Evolutionary conservation across 2,113 vertebrate genomes (phyloP), one percentile per base, ranked within the genome.

Genomic region (Arenaria interpres): DNA sequence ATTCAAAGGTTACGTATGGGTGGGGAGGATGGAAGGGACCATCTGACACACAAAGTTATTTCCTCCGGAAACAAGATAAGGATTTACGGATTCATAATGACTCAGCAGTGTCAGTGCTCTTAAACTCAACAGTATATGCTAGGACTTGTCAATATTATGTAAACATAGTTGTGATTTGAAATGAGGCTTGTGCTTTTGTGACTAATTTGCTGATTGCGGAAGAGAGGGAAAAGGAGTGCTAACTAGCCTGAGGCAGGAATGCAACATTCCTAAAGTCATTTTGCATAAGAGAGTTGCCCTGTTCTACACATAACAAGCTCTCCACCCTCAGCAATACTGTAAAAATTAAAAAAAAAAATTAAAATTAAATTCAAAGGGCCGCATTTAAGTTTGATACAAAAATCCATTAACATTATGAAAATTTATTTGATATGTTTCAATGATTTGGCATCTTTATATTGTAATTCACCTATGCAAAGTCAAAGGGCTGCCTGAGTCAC

Each of bases 71-170:
- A 88, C 53, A 30, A 87, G 66, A 59, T 32, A 72, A 87, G 35
- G 27, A 60, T 89, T 75, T 81, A 71, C 8, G 4, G 57, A 39
- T 85, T 98, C 98, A 96, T 60, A 76, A 54, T 98, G 98, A 98
- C 95, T 97, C 96, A 85, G 98, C 97, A 93, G 30, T 35, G 14
- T 77, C 81, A 73, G 53, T 51, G 60, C 53, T 93, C 89, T 77
- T 35, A 77, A 96, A 75, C 62, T 76, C 85, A 37, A 76, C 12
- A 57, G 13, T 46, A 74, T 88, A 1, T 66, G 84, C 69, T 91
- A 33, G 69, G 89, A 84, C 89, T 93, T 85, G 93, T 56, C 71
- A 48, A 9, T 68, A 48, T 84, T 94, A 93, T 85, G 92, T 94
- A 86, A 94, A 95, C 78, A 53, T 7, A 46, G 89, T 25, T 91